Base-by-base conservation (phyloP, 2,797 vertebrate species). In the Oreonectes daqikongensis region DNA sequence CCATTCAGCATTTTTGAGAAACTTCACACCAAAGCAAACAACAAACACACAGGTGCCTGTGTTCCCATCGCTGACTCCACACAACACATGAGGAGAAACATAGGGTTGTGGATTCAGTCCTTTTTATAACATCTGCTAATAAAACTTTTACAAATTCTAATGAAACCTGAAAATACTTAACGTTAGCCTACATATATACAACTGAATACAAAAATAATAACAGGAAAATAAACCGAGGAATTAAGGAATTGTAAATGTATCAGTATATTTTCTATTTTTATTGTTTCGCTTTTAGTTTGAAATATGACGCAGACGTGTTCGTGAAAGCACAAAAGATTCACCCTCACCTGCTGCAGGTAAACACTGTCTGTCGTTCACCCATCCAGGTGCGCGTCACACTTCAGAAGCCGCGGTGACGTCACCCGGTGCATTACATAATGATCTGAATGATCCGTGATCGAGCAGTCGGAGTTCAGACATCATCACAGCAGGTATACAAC, bases 401-500 rank as follows among this genome's bases (percentile, higher is more conserved):
- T 50, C 60, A 20, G 52, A 42, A 26, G 17, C 17, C 38, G 64
- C 14, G 35, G 35, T 87, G 83, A 84, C 77, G 79, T 83, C 80
- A 84, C 14, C 44, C n/a, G n/a, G n/a, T n/a, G 70, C 28, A 81
- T 80, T 72, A 48, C 60, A 63, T 76, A 59, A 77, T 61, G 26
- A 46, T 61, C 11, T 14, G 17, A 5, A 3, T 32, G 17, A 28
- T 8, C 17, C 4, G 46, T 2, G 40, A 10, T 22, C 5, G 28
- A 55, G 60, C 65, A 38, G 42, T 11, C 35, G 14, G 38, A 44
- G 55, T 52, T 28, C 17, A 28, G 14, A 18, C 53, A 63, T 35
- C 32, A 30, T 10, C 42, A 32, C 17, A 32, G 35, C 35, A 72
- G 68, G 66, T 52, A 48, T 73, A 30, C 35, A 18, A 32, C 46